Conservation (phyloP, 2,888 invertebrate species). For the Rhingia rostrata region DNA sequence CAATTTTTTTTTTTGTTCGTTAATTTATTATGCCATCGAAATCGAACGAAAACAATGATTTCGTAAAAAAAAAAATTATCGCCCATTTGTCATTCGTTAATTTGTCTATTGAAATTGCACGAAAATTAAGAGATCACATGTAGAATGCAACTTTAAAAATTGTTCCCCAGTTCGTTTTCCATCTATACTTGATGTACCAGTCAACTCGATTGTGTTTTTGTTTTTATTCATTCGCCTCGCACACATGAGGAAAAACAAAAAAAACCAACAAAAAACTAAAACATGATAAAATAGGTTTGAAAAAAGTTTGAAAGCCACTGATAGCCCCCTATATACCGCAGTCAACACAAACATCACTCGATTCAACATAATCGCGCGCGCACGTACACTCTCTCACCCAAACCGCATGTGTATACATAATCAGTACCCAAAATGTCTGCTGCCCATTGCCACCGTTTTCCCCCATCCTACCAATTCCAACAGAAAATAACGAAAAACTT, state of each 20-base stretch:
- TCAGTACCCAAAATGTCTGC: slow-evolving; percentile 73
- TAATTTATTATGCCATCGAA: slow-evolving; percentile 4
- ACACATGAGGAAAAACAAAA: slow-evolving; percentile 8
- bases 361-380: slow-evolving; percentile 72
- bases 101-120: slow-evolving; percentile 29
- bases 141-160: background rate
- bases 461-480: slow-evolving; percentile 11
- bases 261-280: slow-evolving; percentile 11
- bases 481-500: slow-evolving; percentile 14
- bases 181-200: background rate
- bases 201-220: slow-evolving; percentile 45
- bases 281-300: slow-evolving; percentile 11
- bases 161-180: slow-evolving; percentile 4
- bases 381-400: slow-evolving; percentile 54
- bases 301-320: slow-evolving; percentile 70
- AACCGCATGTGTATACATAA: slow-evolving; percentile 41
- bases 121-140: background rate
- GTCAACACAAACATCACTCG: slow-evolving; percentile 24
- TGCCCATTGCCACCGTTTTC: slow-evolving; percentile 53
- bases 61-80: background rate
- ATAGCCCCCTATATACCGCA: slow-evolving; percentile 7
- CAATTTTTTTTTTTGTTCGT: slow-evolving; percentile 10
- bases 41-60: background rate
- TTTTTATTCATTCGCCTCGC: slow-evolving; percentile 55
- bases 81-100: background rate